Conservation (phyloP, 2,797 vertebrate species). For the Pangasius mekongensis region DNA sequence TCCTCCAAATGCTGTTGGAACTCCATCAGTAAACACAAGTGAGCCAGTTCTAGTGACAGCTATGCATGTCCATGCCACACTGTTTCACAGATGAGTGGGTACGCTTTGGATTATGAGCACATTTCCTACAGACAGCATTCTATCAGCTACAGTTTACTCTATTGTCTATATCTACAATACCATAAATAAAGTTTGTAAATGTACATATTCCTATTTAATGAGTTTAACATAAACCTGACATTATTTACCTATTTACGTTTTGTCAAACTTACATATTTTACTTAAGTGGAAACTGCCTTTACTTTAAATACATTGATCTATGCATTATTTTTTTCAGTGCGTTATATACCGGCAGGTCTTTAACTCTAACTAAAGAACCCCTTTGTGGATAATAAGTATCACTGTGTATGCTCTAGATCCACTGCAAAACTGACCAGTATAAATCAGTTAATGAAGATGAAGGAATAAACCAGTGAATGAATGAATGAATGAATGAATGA, state of each 20-base stretch:
- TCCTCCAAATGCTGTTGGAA: slow-evolving; percentile 17
- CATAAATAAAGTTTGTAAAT: not conserved
- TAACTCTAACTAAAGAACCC: not conserved
- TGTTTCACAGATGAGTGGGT: not conserved
- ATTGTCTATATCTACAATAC: not conserved
- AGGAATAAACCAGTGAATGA: not conserved
- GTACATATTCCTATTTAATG: not conserved
- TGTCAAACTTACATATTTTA: not conserved
- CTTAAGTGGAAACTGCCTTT: not conserved
- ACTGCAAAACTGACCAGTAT: not conserved
- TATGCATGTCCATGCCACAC: not conserved
- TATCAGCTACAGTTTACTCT: not conserved
- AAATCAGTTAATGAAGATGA: not conserved
- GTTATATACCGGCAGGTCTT: not conserved
- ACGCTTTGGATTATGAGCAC: not conserved
- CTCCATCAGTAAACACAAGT: not conserved
- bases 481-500: too few species aligned
- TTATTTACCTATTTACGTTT: not conserved
- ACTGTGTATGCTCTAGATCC: not conserved
- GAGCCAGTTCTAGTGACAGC: not conserved
- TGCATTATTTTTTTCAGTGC: not conserved
- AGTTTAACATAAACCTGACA: not conserved
- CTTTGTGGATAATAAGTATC: too few species aligned
- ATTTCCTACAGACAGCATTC: not conserved
- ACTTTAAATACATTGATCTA: not conserved